Conservation (phyloP, 2,888 invertebrate species). For the Imbricaverruca yamaguchii region DNA sequence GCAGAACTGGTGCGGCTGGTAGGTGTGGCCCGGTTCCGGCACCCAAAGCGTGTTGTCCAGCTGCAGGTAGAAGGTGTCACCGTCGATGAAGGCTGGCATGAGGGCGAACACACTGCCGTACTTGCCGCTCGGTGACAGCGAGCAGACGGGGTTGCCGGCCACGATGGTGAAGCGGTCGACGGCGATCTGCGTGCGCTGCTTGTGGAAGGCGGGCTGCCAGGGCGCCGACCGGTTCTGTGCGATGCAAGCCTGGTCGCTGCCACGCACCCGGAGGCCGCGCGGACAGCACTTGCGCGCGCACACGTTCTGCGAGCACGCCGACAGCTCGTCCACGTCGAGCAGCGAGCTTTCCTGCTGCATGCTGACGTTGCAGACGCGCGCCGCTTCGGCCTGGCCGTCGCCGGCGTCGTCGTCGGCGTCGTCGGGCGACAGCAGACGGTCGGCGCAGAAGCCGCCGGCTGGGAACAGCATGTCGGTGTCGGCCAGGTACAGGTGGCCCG, state of each 20-base stretch:
- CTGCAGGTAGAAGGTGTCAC: conserved; percentile 52
- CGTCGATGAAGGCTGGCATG: conserved; percentile 45
- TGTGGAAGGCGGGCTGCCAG: conserved; percentile 30
- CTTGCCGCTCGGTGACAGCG: neutral
- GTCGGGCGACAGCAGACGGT: neutral
- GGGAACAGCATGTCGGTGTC: neutral
- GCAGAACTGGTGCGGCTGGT: conserved; percentile 43
- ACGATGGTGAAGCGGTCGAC: neutral
- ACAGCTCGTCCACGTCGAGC: neutral
- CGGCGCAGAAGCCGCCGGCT: neutral
- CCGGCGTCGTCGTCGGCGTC: neutral
- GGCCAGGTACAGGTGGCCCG: neutral
- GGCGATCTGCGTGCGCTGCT: neutral
- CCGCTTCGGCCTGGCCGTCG: neutral
- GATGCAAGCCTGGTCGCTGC: neutral
- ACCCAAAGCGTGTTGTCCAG: conserved; percentile 53
- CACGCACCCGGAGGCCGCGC: neutral
- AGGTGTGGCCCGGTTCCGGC: conserved; percentile 37
- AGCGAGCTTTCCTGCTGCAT: neutral
- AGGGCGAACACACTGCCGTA: conserved; percentile 44
- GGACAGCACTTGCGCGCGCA: conserved; percentile 33
- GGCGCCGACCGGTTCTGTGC: neutral
- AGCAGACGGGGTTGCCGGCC: conserved; percentile 29
- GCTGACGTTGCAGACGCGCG: neutral
- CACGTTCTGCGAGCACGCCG: conserved; percentile 24